Evolutionary conservation across 2,797 vertebrate genomes (phyloP).

Genomic region (Lophius americanus): DNA sequence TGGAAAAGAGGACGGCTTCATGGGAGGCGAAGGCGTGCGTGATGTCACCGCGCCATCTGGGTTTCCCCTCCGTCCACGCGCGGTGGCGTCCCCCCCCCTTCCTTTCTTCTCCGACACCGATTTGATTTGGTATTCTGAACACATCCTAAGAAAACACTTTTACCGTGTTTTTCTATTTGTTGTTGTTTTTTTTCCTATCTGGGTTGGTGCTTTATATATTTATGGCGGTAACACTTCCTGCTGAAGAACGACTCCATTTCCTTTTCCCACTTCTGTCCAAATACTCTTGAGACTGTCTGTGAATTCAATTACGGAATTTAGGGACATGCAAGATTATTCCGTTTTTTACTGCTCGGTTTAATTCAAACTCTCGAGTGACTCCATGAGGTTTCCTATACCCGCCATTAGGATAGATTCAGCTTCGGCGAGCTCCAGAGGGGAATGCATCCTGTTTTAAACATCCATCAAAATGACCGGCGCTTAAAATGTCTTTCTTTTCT

Average conservation of each 20-base stretch:
- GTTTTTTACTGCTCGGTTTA: not conserved
- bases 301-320: not conserved
- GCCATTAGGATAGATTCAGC: constrained; percentile 3
- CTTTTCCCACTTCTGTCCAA: constrained; percentile 6
- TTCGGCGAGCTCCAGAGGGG: constrained; percentile 1
- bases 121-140: not conserved
- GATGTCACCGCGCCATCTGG: constrained; percentile 49
- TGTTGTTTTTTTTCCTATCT: not conserved
- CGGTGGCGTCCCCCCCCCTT: constrained; percentile 49
- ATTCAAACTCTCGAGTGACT: too few relatives aligned
- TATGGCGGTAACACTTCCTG: constrained; percentile 39
- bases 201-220: constrained; percentile 55
- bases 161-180: too few relatives aligned
- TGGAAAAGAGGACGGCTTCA: constrained; percentile 24
- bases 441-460: constrained; percentile 16
- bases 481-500: constrained; percentile 5
- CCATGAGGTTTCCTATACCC: not conserved
- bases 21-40: constrained; percentile 41
- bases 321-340: constrained; percentile 18
- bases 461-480: constrained; percentile 16
- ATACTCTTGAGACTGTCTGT: not conserved
- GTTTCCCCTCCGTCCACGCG: constrained; percentile 58
- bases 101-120: constrained; percentile 42
- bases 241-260: constrained; percentile 19
- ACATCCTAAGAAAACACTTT: too few relatives aligned